These are phyloP conservation scores for Tipula unca DNA, from an alignment of 2,888 invertebrate species.

Conservation along the genomic window DNA sequence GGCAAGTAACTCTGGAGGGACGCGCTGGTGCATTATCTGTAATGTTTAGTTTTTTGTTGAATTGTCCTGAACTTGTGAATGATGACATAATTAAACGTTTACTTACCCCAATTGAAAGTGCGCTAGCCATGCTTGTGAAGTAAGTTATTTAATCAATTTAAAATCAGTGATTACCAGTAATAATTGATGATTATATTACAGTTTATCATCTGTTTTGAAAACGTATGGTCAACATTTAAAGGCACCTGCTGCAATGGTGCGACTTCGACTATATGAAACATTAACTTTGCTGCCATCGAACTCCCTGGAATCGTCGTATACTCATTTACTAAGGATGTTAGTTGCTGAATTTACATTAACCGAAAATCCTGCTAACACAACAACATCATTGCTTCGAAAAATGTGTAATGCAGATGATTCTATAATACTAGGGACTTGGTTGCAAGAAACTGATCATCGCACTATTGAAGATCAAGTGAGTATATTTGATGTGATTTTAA, in stretches of 20 bases:
- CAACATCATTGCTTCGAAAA: slow-evolving; percentile 71
- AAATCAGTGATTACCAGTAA: neutral
- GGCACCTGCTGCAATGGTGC: slow-evolving; percentile 87
- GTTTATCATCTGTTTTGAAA: slow-evolving; percentile 75
- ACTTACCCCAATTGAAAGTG: slow-evolving; percentile 88
- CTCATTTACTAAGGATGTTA: slow-evolving; percentile 79
- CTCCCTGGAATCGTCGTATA: slow-evolving; percentile 76
- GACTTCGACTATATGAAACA: slow-evolving; percentile 87
- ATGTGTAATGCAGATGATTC: slow-evolving; percentile 85
- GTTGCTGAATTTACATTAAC: slow-evolving; percentile 92
- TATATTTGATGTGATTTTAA: slow-evolving; percentile 26
- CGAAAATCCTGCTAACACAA: slow-evolving; percentile 88
- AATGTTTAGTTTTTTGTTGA: slow-evolving; percentile 84
- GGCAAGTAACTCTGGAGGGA: slow-evolving; percentile 96
- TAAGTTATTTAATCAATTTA: slow-evolving; percentile 43
- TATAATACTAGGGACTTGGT: slow-evolving; percentile 87
- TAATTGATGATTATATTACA: slow-evolving; percentile 34
- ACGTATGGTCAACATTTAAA: slow-evolving; percentile 87
- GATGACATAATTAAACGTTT: slow-evolving; percentile 87
- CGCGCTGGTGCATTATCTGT: slow-evolving; percentile 93
- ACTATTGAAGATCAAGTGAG: slow-evolving; percentile 93
- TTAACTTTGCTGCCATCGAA: slow-evolving; percentile 67
- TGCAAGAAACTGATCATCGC: slow-evolving; percentile 93
- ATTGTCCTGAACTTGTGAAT: slow-evolving; percentile 83
- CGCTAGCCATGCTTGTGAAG: slow-evolving; percentile 90